phyloP scores from a whole-genome alignment of 2,888 invertebrate genomes.

The Zygaena filipendulae region DNA sequence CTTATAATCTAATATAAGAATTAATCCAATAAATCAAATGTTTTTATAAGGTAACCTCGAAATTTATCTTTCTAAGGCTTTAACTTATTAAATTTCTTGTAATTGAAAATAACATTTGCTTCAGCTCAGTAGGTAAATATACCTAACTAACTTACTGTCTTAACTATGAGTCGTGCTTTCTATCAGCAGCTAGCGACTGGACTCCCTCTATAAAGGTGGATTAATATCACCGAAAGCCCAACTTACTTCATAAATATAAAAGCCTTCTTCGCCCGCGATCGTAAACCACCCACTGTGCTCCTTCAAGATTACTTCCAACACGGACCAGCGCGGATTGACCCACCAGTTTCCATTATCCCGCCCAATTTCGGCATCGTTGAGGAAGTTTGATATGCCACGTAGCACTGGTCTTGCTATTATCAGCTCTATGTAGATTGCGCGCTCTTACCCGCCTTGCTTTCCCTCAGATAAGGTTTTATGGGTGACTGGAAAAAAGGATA shows the following conservation, averaged over 20 bases:
- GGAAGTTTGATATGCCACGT: conserved; percentile 30
- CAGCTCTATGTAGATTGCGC: conserved; percentile 66
- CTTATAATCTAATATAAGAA: too few species aligned
- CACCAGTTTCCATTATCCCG: conserved; percentile 41
- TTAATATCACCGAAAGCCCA: conserved; percentile 66
- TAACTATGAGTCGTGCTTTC: too few species aligned
- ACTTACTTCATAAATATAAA: conserved; percentile 71
- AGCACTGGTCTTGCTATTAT: conserved; percentile 48
- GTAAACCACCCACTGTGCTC: conserved; percentile 62
- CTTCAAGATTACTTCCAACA: conserved; percentile 62
- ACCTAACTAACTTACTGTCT: too few species aligned
- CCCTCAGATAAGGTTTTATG: conserved; percentile 63
- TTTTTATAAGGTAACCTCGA: too few species aligned
- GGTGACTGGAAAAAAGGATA: conserved; percentile 59
- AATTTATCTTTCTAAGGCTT: too few species aligned
- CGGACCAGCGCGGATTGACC: conserved; percentile 35
- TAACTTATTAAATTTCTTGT: too few species aligned
- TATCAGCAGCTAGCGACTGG: conserved; percentile 44
- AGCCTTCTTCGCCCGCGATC: conserved; percentile 61
- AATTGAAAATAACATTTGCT: too few species aligned
- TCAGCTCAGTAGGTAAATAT: too few species aligned
- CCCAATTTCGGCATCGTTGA: conserved; percentile 19
- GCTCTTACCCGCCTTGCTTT: conserved; percentile 44
- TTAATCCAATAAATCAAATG: too few species aligned
- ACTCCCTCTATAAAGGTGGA: conserved; percentile 62